phyloP scores from a whole-genome alignment of 1,140 invertebrate genomes.

The Dolichoris vasculosae region DNA sequence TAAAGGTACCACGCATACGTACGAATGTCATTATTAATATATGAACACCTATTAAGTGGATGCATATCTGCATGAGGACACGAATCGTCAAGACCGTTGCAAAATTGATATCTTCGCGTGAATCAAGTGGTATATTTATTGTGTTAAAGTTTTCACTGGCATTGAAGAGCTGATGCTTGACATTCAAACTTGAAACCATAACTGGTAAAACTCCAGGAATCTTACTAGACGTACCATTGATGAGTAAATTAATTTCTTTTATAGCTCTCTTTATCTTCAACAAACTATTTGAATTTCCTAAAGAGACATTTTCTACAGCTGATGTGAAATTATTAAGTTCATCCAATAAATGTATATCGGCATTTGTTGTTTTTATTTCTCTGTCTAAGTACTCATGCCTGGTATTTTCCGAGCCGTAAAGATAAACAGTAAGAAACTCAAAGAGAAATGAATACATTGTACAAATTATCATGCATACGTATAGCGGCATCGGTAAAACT shows the following conservation, averaged over 20 bases:
- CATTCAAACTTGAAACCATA: slow-evolving; percentile 14
- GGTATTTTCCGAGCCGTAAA: slow-evolving; percentile 57
- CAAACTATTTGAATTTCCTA: background rate
- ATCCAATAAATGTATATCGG: background rate
- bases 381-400: background rate
- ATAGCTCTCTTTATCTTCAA: background rate
- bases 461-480: slow-evolving; percentile 85
- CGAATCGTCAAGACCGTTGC: slow-evolving; percentile 81
- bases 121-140: background rate
- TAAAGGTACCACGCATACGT: slow-evolving; percentile 94
- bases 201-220: slow-evolving; percentile 41
- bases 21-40: slow-evolving; percentile 94
- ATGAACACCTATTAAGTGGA: slow-evolving; percentile 94
- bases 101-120: slow-evolving; percentile 61
- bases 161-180: slow-evolving; percentile 19
- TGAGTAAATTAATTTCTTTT: slow-evolving; percentile 1
- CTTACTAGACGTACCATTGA: slow-evolving; percentile 3
- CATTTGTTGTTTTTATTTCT: slow-evolving; percentile 8
- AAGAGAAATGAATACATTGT: slow-evolving; percentile 88
- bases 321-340: background rate
- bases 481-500: slow-evolving; percentile 92
- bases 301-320: background rate
- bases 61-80: slow-evolving; percentile 88
- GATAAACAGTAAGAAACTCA: slow-evolving; percentile 78
- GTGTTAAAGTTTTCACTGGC: slow-evolving; percentile 26